These are phyloP conservation scores for Psephotus haematonotus DNA, from an alignment of 2,113 vertebrate species.

Conservation along the genomic window DNA sequence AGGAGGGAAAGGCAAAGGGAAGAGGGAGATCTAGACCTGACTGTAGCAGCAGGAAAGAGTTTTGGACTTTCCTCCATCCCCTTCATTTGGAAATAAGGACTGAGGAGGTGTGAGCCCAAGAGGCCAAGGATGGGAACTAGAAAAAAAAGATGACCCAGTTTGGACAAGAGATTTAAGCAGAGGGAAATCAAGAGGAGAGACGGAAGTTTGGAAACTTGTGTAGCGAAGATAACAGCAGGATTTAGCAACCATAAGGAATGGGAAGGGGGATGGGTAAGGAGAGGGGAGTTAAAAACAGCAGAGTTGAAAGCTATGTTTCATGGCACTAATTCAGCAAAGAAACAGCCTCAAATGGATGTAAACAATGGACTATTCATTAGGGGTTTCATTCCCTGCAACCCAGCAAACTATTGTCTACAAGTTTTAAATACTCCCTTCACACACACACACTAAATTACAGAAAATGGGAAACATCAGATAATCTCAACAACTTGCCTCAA, in stretches of 20 bases:
- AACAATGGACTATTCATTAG: constrained; percentile 61
- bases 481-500: constrained; percentile 24
- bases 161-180: not conserved
- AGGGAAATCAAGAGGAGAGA: not conserved
- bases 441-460: not conserved
- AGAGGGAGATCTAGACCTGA: not conserved
- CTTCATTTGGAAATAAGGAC: not conserved
- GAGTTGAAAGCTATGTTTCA: constrained; percentile 28
- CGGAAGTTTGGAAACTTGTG: not conserved
- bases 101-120: not conserved
- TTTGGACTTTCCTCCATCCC: fast-evolving
- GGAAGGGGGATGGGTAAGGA: constrained; percentile 29
- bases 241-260: constrained; percentile 30
- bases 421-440: constrained; percentile 39
- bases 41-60: not conserved
- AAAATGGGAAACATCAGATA: constrained; percentile 12
- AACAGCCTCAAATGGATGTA: constrained; percentile 39
- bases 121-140: not conserved
- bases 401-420: constrained; percentile 42
- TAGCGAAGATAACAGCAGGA: constrained; percentile 7
- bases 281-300: constrained; percentile 10
- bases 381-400: constrained; percentile 36
- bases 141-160: constrained; percentile 3
- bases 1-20: not conserved
- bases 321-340: constrained; percentile 46